These are phyloP conservation scores for Pachypsylla venusta DNA, from an alignment of 1,140 invertebrate genomes.

Conservation along the genomic window DNA sequence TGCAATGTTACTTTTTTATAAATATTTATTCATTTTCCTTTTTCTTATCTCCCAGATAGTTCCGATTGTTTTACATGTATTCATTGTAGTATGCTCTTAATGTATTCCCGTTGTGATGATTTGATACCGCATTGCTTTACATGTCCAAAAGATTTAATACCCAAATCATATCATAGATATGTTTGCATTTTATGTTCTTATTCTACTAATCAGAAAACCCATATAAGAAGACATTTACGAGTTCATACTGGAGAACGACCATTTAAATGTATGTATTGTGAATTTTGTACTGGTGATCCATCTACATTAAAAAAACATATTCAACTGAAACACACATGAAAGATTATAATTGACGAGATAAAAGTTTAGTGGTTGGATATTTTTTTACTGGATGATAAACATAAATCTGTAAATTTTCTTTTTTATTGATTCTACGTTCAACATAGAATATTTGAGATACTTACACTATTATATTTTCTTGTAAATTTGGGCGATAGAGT, in stretches of 20 bases:
- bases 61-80: neutral
- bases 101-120: neutral
- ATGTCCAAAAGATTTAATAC: neutral
- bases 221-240: neutral
- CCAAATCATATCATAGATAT: neutral
- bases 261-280: neutral
- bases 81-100: neutral
- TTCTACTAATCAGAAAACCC: neutral
- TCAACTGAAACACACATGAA: too few relatives aligned
- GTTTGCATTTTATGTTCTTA: neutral
- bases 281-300: neutral
- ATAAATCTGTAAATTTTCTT: too few relatives aligned
- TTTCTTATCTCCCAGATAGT: too few relatives aligned
- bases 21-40: too few relatives aligned
- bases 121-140: neutral
- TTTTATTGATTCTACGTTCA: too few relatives aligned
- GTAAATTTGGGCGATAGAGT: too few relatives aligned
- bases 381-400: too few relatives aligned
- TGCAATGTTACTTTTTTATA: too few relatives aligned
- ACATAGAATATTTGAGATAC: too few relatives aligned
- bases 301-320: conserved; percentile 2
- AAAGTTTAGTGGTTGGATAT: too few relatives aligned
- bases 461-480: too few relatives aligned
- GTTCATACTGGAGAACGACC: neutral
- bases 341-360: too few relatives aligned